Conservation (phyloP, 1,140 invertebrate species). For the Bombus picipes region DNA sequence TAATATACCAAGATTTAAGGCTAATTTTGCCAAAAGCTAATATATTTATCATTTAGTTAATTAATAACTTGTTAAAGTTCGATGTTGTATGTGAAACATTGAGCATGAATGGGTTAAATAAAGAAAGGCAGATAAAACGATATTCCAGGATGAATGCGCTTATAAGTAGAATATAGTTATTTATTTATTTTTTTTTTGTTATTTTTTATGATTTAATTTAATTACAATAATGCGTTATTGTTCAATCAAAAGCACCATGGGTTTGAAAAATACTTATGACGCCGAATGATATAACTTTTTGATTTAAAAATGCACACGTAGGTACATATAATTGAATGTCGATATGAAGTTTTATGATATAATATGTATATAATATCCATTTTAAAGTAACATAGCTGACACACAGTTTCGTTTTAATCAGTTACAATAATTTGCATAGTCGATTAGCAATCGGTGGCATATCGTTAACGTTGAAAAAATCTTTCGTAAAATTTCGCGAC, state of each 20-base stretch:
- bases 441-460: neutral
- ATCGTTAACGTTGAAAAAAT: neutral
- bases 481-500: neutral
- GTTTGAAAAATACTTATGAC: constrained; percentile 52
- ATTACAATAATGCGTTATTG: constrained; percentile 44
- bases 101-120: neutral
- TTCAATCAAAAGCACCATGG: constrained; percentile 57
- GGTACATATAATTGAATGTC: constrained; percentile 28
- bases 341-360: constrained; percentile 31
- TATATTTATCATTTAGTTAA: neutral
- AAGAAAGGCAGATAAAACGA: neutral
- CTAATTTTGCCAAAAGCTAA: neutral
- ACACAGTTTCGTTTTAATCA: neutral
- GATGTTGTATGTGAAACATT: neutral
- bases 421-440: neutral
- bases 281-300: constrained; percentile 27
- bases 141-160: neutral
- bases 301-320: constrained; percentile 33
- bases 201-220: neutral
- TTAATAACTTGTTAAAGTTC: neutral
- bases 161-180: constrained; percentile 58
- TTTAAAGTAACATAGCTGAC: constrained; percentile 22
- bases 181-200: constrained; percentile 47
- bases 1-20: neutral
- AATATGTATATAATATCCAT: constrained; percentile 43